A percentile compares a stretch with the other conserved stretches of the same genome.
Conservation (phyloP, 2,888 invertebrate genomes). For the Crocallis elinguaria region DNA sequence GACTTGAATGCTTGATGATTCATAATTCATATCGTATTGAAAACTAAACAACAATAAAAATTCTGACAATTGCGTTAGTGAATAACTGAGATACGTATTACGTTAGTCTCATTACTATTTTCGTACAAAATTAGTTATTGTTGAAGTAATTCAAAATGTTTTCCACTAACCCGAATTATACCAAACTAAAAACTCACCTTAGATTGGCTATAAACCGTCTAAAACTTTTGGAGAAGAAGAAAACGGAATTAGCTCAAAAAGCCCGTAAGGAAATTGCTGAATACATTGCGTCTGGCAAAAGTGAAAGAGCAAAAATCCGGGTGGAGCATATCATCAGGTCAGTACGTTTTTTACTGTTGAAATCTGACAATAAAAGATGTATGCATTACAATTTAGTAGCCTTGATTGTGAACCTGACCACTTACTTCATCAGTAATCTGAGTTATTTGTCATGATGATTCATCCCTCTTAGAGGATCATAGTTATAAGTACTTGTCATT, state of each 20-base stretch:
- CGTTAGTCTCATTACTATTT: not conserved
- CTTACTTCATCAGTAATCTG: too few relatives aligned
- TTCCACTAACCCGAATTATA: conserved; percentile 96
- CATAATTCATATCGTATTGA: too few relatives aligned
- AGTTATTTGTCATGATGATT: too few relatives aligned
- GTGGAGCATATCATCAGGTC: conserved; percentile 98
- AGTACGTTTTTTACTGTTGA: conserved; percentile 19
- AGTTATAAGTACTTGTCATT: too few relatives aligned
- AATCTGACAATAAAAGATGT: not conserved
- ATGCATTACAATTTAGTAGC: not conserved
- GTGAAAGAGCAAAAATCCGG: conserved; percentile 96
- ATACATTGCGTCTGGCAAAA: conserved; percentile 93
- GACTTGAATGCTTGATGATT: too few relatives aligned
- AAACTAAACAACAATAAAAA: not conserved
- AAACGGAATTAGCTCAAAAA: conserved; percentile 98
- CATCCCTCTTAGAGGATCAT: too few relatives aligned
- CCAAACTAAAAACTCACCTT: conserved; percentile 98
- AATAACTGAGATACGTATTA: too few relatives aligned
- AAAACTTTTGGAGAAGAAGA: conserved; percentile 98
- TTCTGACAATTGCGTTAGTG: not conserved
- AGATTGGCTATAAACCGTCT: conserved; percentile 96
- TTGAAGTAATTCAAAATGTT: conserved; percentile 87
- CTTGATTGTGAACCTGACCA: not conserved
- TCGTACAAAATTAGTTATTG: not conserved
- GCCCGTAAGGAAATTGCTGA: conserved; percentile 99